Evolutionary conservation across 2,113 vertebrate genomes (phyloP), one percentile per base, ranked within the genome.

Genomic region (Poeciliopsis turrubarensis): DNA sequence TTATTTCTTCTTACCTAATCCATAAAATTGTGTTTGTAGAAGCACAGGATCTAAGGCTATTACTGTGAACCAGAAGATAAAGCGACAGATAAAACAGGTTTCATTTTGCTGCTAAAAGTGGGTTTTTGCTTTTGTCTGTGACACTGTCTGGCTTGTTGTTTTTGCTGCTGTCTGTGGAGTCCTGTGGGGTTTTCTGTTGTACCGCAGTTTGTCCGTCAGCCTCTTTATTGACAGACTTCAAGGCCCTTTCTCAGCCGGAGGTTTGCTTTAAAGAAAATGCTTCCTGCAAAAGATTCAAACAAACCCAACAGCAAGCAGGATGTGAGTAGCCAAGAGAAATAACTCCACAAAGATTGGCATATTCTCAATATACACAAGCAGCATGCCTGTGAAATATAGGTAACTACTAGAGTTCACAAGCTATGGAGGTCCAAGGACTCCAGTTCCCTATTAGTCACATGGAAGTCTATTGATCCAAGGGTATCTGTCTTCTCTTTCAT

Each of bases 21-120:
- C 80, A 81, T 87, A 80, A 90, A 89, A 89, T 91, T 89, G 85
- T 91, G 86, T 93, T 93, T 91, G 86, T 86, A 82, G 75, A 90
- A 88, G 72, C 77, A 82, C 70, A 64, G 85, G 81, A 91, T 90
- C 88, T 92, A 81, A 84, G 51, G n/a, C 85, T 89, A 86, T 73
- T 77, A 60, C 32, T 60, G 75, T 69, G 74, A 72, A 85, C 81
- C 85, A 86, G 83, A 90, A 84, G 71, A 89, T 74, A 37, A 88
- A 85, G 76, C 81, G 63, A 86, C 80, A 72, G 65, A 84, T 88
- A 75, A 79, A 72, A 31, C 61, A 22, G 69, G 70, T 71, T 79
- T 72, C 65, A 67, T 61, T 75, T 76, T 60, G 13, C 14, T 70
- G 60, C 62, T 57, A 47, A 76, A 81, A 70, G 51, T 72, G 11